These are phyloP conservation scores for Argopecten irradians DNA, from an alignment of 1,140 invertebrate species.

Conservation along the genomic window DNA sequence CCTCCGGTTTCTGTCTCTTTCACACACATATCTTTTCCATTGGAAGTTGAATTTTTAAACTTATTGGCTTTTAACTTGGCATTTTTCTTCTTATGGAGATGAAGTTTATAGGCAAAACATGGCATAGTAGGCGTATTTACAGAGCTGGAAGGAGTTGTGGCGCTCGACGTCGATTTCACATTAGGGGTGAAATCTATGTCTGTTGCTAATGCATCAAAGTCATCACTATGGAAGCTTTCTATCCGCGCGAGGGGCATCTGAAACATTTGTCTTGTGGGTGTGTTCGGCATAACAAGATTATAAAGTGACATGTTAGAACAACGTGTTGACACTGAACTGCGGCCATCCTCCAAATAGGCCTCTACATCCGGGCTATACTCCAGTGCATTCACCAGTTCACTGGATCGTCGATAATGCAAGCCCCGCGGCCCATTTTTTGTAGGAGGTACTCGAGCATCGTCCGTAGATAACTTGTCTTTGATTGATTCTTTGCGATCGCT, in stretches of 20 bases:
- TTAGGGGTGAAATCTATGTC: conserved; percentile 55
- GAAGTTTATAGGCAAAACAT: conserved; percentile 71
- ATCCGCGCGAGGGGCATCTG: conserved; percentile 71
- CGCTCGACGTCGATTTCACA: conserved; percentile 54
- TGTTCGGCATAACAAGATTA: conserved; percentile 64
- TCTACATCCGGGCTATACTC: not conserved
- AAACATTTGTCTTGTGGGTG: conserved; percentile 68
- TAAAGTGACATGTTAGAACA: conserved; percentile 30
- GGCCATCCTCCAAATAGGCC: not conserved
- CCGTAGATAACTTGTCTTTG: not conserved
- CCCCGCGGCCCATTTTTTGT: conserved; percentile 26
- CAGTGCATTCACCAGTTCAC: conserved; percentile 28
- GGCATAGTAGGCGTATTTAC: conserved; percentile 69
- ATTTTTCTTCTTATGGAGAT: conserved; percentile 64
- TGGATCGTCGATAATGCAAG: conserved; percentile 36
- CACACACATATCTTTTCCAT: conserved; percentile 37
- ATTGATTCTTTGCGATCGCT: not conserved
- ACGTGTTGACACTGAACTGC: not conserved
- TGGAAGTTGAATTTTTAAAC: conserved; percentile 48
- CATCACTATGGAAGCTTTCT: conserved; percentile 74
- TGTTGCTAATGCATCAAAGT: conserved; percentile 67
- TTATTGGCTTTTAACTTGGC: conserved; percentile 64
- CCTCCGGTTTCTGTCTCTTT: not conserved
- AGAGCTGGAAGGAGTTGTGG: conserved; percentile 62
- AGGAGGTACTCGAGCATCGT: not conserved